Conservation (phyloP, 2,888 invertebrate species). For the Rhogogaster chlorosoma region DNA sequence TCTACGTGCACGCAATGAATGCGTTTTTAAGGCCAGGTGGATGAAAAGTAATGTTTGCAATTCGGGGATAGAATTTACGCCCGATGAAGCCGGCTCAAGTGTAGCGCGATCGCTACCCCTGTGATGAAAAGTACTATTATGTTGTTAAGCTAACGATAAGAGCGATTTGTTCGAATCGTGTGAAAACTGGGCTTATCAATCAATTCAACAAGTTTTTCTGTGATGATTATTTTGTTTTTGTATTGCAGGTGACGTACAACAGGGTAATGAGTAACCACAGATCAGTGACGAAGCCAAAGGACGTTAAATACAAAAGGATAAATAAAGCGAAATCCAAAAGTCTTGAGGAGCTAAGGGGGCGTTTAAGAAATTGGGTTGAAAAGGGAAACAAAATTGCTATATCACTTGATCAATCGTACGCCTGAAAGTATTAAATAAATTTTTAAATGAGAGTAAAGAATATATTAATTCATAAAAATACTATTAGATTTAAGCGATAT, state of each 20-base stretch:
- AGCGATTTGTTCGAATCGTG: too few relatives aligned
- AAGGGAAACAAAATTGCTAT: slow-evolving; percentile 86
- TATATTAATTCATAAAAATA: slow-evolving; percentile 37
- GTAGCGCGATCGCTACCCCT: too few relatives aligned
- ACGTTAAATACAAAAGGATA: slow-evolving; percentile 94
- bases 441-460: slow-evolving; percentile 37
- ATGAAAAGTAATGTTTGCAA: too few relatives aligned
- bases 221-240: slow-evolving; percentile 39
- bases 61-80: too few relatives aligned
- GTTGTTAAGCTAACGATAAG: too few relatives aligned
- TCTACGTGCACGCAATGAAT: too few relatives aligned
- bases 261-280: slow-evolving; percentile 94
- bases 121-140: too few relatives aligned
- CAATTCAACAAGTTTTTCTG: too few relatives aligned
- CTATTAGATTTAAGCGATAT: slow-evolving; percentile 39
- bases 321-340: slow-evolving; percentile 95
- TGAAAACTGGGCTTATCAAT: too few relatives aligned
- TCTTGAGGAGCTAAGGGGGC: slow-evolving; percentile 89
- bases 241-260: slow-evolving; percentile 85
- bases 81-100: too few relatives aligned
- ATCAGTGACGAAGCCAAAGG: slow-evolving; percentile 94
- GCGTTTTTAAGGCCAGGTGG: too few relatives aligned
- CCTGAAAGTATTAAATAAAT: slow-evolving; percentile 63
- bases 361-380: slow-evolving; percentile 92
- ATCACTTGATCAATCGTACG: slow-evolving; percentile 83